phyloP scores from a whole-genome alignment of 2,888 invertebrate species.

The Marasmarcha lunaedactyla region DNA sequence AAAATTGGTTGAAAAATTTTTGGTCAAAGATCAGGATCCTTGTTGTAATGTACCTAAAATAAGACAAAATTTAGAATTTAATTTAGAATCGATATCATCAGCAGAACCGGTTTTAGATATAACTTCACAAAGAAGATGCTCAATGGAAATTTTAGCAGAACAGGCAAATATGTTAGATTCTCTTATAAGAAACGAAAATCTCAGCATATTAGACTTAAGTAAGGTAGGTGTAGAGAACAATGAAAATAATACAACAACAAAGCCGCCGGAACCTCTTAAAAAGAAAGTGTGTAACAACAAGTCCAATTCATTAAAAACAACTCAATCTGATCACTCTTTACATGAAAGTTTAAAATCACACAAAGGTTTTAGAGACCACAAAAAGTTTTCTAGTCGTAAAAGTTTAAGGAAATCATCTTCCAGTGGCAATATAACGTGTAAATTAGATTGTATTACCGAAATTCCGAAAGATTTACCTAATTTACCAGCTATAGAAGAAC shows the following conservation, averaged over 20 bases:
- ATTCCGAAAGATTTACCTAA: slow-evolving; percentile 36
- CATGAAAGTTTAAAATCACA: slow-evolving; percentile 38
- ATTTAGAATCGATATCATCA: neutral
- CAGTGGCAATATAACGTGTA: slow-evolving; percentile 40
- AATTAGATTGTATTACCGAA: slow-evolving; percentile 58
- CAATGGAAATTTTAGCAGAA: slow-evolving; percentile 68
- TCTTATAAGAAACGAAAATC: slow-evolving; percentile 63
- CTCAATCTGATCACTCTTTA: slow-evolving; percentile 59
- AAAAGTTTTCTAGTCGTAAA: slow-evolving; percentile 30
- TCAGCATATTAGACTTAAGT: slow-evolving; percentile 59
- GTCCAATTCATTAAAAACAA: slow-evolving; percentile 40
- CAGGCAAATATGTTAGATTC: slow-evolving; percentile 66
- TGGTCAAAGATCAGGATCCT: slow-evolving; percentile 71
- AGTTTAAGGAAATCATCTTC: slow-evolving; percentile 58
- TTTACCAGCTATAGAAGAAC: slow-evolving; percentile 60
- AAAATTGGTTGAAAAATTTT: slow-evolving; percentile 80
- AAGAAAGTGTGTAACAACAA: slow-evolving; percentile 23
- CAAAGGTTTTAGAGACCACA: slow-evolving; percentile 24
- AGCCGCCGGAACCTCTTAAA: slow-evolving; percentile 19
- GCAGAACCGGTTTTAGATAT: neutral
- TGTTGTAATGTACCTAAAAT: slow-evolving; percentile 19
- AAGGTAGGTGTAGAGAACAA: slow-evolving; percentile 38
- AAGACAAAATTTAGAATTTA: neutral
- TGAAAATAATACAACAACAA: slow-evolving; percentile 18
- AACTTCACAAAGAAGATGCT: slow-evolving; percentile 56